phyloP scores from a whole-genome alignment of 1,140 invertebrate genomes.

The Bathynomus jamesi region DNA sequence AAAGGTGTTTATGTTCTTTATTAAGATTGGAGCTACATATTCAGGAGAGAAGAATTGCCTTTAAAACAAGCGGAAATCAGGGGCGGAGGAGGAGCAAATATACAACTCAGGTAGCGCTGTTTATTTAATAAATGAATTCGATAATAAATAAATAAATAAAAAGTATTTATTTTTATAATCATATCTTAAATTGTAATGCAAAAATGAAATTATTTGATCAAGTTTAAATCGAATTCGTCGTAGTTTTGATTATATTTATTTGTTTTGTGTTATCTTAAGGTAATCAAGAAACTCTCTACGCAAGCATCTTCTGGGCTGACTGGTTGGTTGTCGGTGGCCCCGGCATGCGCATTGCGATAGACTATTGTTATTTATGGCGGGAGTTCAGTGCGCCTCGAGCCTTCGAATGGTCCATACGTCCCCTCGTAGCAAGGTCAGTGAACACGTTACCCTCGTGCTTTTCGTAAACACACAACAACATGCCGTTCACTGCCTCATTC shows the following conservation, averaged over 20 bases:
- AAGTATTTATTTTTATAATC: no score
- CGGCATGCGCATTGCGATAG: not conserved
- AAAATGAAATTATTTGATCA: no score
- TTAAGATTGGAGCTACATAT: slow-evolving; percentile 1
- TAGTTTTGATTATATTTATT: no score
- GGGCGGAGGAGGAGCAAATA: not conserved
- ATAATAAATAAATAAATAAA: no score
- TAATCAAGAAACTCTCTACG: not conserved
- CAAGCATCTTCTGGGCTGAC: not conserved
- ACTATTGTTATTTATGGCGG: not conserved
- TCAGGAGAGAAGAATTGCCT: not conserved
- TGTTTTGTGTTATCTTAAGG: not conserved
- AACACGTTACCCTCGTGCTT: not conserved
- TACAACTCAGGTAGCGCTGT: not conserved
- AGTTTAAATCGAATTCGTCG: no score
- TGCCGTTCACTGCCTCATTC: not conserved
- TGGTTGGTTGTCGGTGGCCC: not conserved
- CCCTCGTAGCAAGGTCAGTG: not conserved
- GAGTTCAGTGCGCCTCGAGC: not conserved
- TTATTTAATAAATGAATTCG: not conserved
- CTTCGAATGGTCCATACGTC: not conserved
- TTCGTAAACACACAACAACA: not conserved
- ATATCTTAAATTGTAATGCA: no score
- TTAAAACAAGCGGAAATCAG: not conserved
- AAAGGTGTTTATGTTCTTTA: slow-evolving; percentile 1